A percentile compares a stretch with the other conserved stretches of the same genome.
phyloP scores from a whole-genome alignment of 2,113 vertebrate species.

The Vicugna pacos region DNA sequence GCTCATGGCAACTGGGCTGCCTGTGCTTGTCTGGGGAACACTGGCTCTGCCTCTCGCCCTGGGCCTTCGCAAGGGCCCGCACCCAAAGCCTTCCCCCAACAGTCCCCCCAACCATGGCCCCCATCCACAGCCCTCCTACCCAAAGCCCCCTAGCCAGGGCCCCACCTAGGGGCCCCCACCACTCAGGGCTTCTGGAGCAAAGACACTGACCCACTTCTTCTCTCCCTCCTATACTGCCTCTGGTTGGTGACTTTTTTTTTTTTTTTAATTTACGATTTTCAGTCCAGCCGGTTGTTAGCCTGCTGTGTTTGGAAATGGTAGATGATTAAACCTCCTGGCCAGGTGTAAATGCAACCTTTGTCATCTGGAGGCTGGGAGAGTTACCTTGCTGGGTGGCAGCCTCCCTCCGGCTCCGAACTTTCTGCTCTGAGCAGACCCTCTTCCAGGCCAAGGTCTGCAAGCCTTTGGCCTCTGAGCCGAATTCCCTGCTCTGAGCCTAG shows the following conservation, averaged over 20 bases:
- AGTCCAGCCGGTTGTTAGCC: constrained; percentile 88
- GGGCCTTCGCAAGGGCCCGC: not conserved
- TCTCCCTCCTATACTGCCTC: constrained; percentile 79
- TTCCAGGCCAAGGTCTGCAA: constrained; percentile 6
- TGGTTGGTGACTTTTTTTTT: constrained; percentile 85
- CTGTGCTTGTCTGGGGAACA: not conserved
- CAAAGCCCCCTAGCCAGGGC: not conserved
- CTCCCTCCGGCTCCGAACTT: constrained; percentile 74
- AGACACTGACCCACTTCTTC: not conserved
- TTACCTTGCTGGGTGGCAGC: constrained; percentile 81
- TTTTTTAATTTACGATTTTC: constrained; percentile 90
- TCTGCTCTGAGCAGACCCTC: constrained; percentile 48
- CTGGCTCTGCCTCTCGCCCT: not conserved
- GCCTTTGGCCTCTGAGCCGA: not conserved
- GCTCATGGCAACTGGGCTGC: not conserved
- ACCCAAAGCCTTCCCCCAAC: too few species aligned
- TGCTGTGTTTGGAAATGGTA: constrained; percentile 96
- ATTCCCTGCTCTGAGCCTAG: constrained; percentile 59
- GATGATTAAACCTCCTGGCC: constrained; percentile 98
- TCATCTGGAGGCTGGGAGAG: constrained; percentile 91
- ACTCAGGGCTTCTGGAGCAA: not conserved
- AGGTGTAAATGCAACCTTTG: constrained; percentile 99
- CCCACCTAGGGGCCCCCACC: not conserved
- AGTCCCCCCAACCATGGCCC: not conserved
- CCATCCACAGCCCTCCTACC: not conserved